Conservation (phyloP, 2,113 vertebrate genomes). For the Phasianus colchicus region DNA sequence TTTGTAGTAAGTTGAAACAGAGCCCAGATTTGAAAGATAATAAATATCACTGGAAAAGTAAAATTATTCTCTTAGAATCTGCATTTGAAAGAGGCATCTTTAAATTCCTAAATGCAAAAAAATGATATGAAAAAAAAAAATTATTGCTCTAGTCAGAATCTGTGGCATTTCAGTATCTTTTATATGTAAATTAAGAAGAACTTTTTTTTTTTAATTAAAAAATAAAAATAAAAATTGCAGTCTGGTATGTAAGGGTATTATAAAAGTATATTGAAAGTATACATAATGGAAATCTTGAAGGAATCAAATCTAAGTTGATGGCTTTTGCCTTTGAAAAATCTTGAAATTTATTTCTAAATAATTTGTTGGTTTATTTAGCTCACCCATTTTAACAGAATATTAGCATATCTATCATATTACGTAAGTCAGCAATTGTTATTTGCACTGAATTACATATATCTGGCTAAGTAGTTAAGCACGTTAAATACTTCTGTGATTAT, state of each 20-base stretch:
- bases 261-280: not conserved
- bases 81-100: not conserved
- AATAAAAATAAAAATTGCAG: not conserved
- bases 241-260: not conserved
- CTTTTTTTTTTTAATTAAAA: accelerated
- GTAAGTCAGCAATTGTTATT: not conserved
- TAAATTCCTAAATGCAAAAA: not conserved
- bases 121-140: not conserved
- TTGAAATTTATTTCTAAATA: not conserved
- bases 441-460: not conserved
- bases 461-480: not conserved
- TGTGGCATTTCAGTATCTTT: not conserved
- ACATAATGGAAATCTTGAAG: not conserved
- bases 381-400: not conserved
- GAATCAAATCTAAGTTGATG: not conserved
- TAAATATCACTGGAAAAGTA: not conserved
- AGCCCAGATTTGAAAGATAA: not conserved
- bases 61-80: not conserved
- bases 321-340: not conserved
- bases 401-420: not conserved
- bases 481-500: not conserved
- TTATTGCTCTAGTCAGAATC: not conserved
- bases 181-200: not conserved
- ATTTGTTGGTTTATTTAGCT: not conserved
- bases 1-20: not conserved